These are phyloP conservation scores for Planiliza haematocheilus DNA, from an alignment of 2,113 vertebrate species.

Conservation along the genomic window DNA sequence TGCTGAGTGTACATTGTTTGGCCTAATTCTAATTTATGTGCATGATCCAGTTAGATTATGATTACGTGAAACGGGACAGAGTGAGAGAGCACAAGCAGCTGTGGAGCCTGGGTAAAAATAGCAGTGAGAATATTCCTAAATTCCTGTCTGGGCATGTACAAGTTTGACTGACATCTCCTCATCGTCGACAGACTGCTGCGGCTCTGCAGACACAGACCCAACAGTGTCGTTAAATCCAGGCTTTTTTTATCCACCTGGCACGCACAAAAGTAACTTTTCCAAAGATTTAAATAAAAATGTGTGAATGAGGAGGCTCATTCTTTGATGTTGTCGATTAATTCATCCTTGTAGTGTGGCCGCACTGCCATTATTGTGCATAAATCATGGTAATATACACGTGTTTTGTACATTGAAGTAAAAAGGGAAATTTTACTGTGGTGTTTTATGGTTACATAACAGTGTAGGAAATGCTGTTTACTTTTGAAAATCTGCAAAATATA, in stretches of 20 bases:
- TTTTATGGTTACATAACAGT: neutral
- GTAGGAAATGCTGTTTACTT: too few relatives aligned
- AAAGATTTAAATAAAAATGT: too few relatives aligned
- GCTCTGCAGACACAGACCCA: conserved; percentile 11
- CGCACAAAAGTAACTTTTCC: too few relatives aligned
- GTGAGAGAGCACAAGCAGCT: conserved; percentile 10
- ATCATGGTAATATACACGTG: conserved; percentile 16
- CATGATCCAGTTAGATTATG: conserved; percentile 1
- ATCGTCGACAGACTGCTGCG: conserved; percentile 6
- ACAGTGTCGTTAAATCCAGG: neutral
- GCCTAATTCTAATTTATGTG: neutral
- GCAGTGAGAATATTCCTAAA: conserved; percentile 8
- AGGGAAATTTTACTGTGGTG: neutral
- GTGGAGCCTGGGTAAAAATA: conserved; percentile 48
- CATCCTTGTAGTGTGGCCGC: conserved; percentile 16
- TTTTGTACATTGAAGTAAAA: neutral
- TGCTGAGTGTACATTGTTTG: neutral
- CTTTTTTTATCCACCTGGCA: too few relatives aligned
- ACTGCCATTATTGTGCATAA: conserved; percentile 29
- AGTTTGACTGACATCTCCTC: conserved; percentile 41
- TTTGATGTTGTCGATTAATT: conserved; percentile 47
- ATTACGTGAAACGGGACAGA: neutral
- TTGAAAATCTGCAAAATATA: too few relatives aligned
- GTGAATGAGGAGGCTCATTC: conserved; percentile 23
- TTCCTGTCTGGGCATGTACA: conserved; percentile 34